Conservation (phyloP, 2,797 vertebrate genomes). For the Chromis chromis region DNA sequence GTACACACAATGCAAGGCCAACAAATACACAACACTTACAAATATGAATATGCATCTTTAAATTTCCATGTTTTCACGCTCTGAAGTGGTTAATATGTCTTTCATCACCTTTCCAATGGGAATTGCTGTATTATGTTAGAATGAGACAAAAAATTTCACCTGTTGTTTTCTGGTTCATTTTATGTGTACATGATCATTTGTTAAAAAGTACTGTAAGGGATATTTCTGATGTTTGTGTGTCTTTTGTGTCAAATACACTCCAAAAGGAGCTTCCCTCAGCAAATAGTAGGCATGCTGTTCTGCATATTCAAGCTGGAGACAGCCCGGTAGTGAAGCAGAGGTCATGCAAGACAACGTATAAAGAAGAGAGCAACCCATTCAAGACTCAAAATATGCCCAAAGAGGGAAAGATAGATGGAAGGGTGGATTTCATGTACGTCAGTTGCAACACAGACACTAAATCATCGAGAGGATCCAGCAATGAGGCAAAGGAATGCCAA, state of each 20-base stretch:
- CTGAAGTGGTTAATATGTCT: background rate
- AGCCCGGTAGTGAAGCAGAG: constrained; percentile 42
- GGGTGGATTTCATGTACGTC: constrained; percentile 39
- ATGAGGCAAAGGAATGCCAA: constrained; percentile 51
- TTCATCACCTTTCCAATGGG: background rate
- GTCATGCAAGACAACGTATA: constrained; percentile 65
- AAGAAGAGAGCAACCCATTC: constrained; percentile 34
- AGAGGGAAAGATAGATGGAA: constrained; percentile 45
- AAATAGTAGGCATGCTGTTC: constrained; percentile 47
- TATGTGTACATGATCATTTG: background rate
- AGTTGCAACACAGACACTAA: constrained; percentile 55
- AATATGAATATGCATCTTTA: constrained; percentile 57
- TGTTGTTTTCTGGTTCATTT: no score
- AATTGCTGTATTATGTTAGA: background rate
- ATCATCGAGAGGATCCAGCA: constrained; percentile 45
- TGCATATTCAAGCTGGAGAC: constrained; percentile 67
- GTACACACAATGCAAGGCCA: constrained; percentile 62
- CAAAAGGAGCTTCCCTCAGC: constrained; percentile 20
- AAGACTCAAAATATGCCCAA: constrained; percentile 52
- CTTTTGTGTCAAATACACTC: constrained; percentile 7
- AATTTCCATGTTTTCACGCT: background rate
- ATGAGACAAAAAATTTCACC: no score
- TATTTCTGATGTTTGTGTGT: constrained; percentile 45
- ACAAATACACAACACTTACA: constrained; percentile 60
- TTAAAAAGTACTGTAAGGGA: background rate